These are phyloP conservation scores for Orthochromis indermauri DNA, from an alignment of 2,113 vertebrate species.

Conservation along the genomic window DNA sequence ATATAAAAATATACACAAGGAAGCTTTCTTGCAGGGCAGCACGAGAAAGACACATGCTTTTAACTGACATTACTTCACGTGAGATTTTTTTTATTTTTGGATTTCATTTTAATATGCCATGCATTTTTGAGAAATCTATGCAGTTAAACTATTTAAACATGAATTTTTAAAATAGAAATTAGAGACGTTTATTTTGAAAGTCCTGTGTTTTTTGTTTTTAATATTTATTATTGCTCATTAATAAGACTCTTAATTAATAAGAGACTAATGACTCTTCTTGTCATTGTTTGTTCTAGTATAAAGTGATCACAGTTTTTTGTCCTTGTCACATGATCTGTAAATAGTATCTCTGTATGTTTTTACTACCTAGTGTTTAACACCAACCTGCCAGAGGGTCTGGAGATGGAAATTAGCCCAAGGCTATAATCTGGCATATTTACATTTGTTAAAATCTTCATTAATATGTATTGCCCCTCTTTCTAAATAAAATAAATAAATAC, in stretches of 20 bases:
- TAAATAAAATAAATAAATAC: background rate
- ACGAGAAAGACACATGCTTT: background rate
- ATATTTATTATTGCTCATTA: background rate
- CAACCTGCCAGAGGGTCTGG: background rate
- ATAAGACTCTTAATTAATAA: background rate
- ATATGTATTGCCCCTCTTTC: background rate
- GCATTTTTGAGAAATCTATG: background rate
- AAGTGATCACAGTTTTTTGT: background rate
- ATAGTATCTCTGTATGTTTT: background rate
- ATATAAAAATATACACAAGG: background rate
- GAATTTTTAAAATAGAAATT: background rate
- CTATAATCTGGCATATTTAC: background rate
- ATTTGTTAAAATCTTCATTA: rapidly evolving
- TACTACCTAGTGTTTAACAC: background rate
- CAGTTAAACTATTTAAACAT: background rate
- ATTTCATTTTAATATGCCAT: background rate
- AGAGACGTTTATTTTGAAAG: background rate
- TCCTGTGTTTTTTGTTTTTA: background rate
- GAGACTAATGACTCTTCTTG: background rate
- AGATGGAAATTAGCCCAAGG: background rate
- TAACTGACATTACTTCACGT: background rate
- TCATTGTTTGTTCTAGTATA: background rate
- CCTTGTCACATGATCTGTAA: background rate
- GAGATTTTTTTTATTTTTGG: background rate
- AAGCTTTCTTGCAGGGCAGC: background rate